Percentiles rank a stretch among this genome's conserved stretches.
Conservation (phyloP, 37 sponge, comb jelly and placozoan genomes). For the Halisarca cf. caerulea region DNA sequence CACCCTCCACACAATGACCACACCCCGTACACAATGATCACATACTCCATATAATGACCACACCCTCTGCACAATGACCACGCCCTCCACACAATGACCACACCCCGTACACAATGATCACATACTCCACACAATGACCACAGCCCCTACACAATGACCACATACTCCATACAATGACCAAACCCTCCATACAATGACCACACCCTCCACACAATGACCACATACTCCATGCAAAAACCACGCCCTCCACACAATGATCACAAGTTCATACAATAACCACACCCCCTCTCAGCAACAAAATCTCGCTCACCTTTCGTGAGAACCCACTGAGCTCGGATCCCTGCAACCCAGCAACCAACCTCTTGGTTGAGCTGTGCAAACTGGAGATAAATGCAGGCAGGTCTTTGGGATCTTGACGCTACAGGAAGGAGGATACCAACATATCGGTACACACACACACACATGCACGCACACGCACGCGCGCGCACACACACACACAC, state of each 20-base stretch:
- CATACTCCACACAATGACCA: too few relatives aligned
- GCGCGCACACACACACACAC: too few relatives aligned
- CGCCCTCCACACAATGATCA: neutral
- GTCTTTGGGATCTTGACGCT: slow-evolving; percentile 54
- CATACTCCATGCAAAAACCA: slow-evolving; percentile 24
- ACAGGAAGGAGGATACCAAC: slow-evolving; percentile 17
- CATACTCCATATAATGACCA: too few relatives aligned
- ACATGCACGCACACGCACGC: too few relatives aligned
- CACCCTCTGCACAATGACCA: neutral
- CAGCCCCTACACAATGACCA: too few relatives aligned
- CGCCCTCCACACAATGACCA: slow-evolving; percentile 19
- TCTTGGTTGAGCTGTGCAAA: slow-evolving; percentile 41
- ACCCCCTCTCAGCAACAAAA: neutral
- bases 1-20: too few relatives aligned
- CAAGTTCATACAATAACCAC: too few relatives aligned
- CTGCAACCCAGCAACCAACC: slow-evolving; percentile 6
- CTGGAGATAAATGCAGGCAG: slow-evolving; percentile 60
- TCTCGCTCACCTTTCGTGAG: slow-evolving; percentile 50
- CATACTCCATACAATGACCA: neutral
- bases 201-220: neutral
- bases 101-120: neutral
- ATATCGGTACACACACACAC: neutral
- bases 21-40: too few relatives aligned
- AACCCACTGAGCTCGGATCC: slow-evolving; percentile 73
- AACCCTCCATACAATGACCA: neutral